Evolutionary conservation across 2,888 invertebrate species (phyloP), one percentile per base, ranked within the genome.

Genomic region (Limenitis camilla): DNA sequence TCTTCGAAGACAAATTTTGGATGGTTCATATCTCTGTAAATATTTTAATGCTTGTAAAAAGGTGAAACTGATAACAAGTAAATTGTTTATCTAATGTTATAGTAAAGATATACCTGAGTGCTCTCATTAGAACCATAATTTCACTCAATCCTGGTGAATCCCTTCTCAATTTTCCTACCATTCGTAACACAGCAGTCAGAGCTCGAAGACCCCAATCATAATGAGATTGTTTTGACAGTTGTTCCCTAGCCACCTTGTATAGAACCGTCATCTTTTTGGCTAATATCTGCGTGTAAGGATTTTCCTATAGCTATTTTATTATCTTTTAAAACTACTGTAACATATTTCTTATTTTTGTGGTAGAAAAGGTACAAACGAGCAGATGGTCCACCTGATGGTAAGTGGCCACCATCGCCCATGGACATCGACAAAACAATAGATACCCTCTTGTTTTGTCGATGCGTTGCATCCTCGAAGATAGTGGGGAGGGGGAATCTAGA

Each of bases 261-360:
- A 97, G 76, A 1, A 96, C 94, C 0, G 96, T 96, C 95, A 97
- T 96, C 80, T 97, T 97, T 77, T 96, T 97, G 0, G 97, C 96
- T 42, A 97, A 76, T 5, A 93, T 89, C 83, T 83, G 4, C 3
- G 19, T 19, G 19, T 19, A 19, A 19, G 19, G 19, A 19, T 19
- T 19, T 19, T 19, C 2, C 19, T 19, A 19, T 19, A 19, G 19
- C 19, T 19, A 3, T 19, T 19, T 19, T 19, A 19, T 19, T 19
- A 1, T 19, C 19, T 19, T 19, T 19, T 19, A 19, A 19, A 19
- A 19, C 19, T 19, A 19, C 19, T 19, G 19, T 2, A 3, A 19
- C 3, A 28, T 28, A n/a, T n/a, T n/a, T n/a, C n/a, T n/a, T n/a
- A n/a, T n/a, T n/a, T n/a, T n/a, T n/a, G n/a, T n/a, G n/a, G n/a